Evolutionary conservation across 2,113 vertebrate species (phyloP).

Genomic region (Rhinolophus sinicus): DNA sequence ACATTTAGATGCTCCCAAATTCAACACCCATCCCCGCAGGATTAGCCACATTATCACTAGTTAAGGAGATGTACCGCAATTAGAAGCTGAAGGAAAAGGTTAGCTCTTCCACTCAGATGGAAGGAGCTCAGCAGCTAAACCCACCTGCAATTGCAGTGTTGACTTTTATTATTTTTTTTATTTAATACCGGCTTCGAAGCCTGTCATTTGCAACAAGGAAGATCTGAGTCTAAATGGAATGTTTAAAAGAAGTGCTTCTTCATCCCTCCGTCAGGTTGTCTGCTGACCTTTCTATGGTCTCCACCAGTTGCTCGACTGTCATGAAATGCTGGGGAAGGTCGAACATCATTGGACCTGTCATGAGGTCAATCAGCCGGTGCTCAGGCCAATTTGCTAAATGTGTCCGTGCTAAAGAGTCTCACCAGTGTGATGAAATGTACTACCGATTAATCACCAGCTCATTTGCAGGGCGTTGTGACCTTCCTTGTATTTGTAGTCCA

Average conservation of each 20-base stretch:
- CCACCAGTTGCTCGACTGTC: conserved; percentile 63
- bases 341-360: conserved; percentile 52
- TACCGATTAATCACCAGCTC: conserved; percentile 46
- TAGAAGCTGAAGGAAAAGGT: conserved; percentile 83
- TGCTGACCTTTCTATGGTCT: conserved; percentile 71
- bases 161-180: conserved; percentile 73
- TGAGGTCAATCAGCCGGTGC: conserved; percentile 29
- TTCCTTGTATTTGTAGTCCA: not conserved
- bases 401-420: not conserved
- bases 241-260: conserved; percentile 55
- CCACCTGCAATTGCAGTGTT: conserved; percentile 79
- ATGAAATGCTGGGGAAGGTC: conserved; percentile 46
- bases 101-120: conserved; percentile 69
- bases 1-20: conserved; percentile 83
- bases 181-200: conserved; percentile 73
- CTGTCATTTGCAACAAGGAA: conserved; percentile 61
- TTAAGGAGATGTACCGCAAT: conserved; percentile 59
- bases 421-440: conserved; percentile 41
- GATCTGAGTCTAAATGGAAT: conserved; percentile 75
- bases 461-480: conserved; percentile 27
- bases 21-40: conserved; percentile 79
- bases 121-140: conserved; percentile 76
- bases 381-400: conserved; percentile 69
- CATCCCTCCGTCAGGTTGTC: conserved; percentile 58
- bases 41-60: conserved; percentile 78